Evolutionary conservation across 2,797 vertebrate genomes (phyloP).

Genomic region (Apodemus agrarius): DNA sequence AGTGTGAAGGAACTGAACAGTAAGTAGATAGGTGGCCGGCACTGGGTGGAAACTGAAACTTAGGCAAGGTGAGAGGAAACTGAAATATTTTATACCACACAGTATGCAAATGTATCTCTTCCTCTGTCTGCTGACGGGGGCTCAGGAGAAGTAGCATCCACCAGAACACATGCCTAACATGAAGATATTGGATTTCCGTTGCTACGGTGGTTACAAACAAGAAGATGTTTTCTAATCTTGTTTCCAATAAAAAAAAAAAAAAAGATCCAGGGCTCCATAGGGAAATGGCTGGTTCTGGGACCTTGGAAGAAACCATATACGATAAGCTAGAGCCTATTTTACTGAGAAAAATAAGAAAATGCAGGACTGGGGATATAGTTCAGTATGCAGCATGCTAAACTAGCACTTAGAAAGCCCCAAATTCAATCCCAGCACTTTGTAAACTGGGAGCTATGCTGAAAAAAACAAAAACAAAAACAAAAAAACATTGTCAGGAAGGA

Average conservation of each 20-base stretch:
- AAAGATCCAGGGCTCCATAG: neutral
- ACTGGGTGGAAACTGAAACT: neutral
- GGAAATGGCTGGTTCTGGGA: neutral
- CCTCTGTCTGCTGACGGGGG: neutral
- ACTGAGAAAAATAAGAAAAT: conserved; percentile 1
- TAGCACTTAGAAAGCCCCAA: neutral
- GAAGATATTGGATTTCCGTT: neutral
- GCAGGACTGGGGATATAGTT: neutral
- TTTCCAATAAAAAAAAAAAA: neutral
- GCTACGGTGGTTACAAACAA: neutral
- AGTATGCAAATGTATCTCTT: neutral
- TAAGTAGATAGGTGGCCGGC: neutral
- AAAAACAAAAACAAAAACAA: no score
- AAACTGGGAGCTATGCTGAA: neutral
- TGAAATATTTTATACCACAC: neutral
- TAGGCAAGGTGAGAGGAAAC: neutral
- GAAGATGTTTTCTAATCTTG: neutral
- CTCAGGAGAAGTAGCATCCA: neutral
- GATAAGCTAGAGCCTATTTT: neutral
- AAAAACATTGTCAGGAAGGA: neutral
- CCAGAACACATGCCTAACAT: neutral
- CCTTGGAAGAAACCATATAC: neutral
- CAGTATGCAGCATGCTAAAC: neutral
- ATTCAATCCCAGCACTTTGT: no score
- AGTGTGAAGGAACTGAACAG: neutral